These are phyloP conservation scores for Ifrita kowaldi DNA, from an alignment of 2,113 vertebrate genomes.

Conservation along the genomic window DNA sequence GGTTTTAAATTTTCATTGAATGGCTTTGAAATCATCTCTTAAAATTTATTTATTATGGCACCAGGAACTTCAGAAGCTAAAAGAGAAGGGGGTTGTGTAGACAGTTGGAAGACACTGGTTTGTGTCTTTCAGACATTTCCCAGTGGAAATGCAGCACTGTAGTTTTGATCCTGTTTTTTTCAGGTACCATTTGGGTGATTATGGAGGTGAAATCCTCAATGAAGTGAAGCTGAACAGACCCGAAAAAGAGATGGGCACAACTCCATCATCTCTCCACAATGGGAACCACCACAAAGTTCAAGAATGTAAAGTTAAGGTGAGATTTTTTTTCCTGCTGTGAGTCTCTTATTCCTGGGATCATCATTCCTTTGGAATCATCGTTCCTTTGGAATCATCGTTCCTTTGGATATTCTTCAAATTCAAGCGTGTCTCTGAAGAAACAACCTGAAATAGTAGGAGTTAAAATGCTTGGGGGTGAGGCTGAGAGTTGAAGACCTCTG, in stretches of 20 bases:
- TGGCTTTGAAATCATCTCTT: background rate
- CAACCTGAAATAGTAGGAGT: background rate
- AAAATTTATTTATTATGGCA: background rate
- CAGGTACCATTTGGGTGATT: conserved; percentile 90
- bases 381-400: background rate
- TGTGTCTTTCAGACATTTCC: background rate
- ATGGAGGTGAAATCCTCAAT: conserved; percentile 86
- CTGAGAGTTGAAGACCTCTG: background rate
- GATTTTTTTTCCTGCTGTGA: background rate
- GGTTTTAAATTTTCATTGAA: background rate
- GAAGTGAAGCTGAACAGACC: conserved; percentile 84
- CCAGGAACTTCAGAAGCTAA: background rate
- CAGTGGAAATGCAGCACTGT: background rate
- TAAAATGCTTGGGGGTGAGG: background rate
- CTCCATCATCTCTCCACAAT: conserved; percentile 78
- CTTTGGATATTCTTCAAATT: background rate
- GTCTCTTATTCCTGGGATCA: background rate
- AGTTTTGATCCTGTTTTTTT: background rate
- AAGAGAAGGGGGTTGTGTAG: background rate
- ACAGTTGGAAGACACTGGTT: background rate
- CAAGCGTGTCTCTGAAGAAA: background rate
- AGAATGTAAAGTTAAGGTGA: conserved; percentile 88
- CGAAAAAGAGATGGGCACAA: conserved; percentile 81
- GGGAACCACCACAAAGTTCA: conserved; percentile 84
- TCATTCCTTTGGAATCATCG: rapidly evolving